These are phyloP conservation scores for Paracentrotus lividus DNA, from an alignment of 53 echinoderm and acorn worm species.

Conservation along the genomic window DNA sequence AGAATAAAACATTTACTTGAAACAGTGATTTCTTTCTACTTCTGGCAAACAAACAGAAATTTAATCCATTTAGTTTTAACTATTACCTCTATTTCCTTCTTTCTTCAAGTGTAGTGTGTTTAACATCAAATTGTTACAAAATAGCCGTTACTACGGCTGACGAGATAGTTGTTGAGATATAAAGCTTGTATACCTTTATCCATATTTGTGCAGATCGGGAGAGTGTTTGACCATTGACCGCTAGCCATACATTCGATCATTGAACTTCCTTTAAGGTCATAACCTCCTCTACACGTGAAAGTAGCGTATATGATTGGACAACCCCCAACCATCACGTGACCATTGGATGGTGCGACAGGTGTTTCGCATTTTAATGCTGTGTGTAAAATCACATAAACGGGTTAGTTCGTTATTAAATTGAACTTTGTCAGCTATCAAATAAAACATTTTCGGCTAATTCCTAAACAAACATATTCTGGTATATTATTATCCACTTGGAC, in stretches of 20 bases:
- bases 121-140: background rate
- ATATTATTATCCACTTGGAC: no score
- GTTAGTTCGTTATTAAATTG: no score
- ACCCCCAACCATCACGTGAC: constrained; percentile 4
- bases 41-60: no score
- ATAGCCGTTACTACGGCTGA: background rate
- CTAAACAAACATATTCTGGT: no score
- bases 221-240: background rate
- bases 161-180: no score
- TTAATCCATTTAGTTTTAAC: no score
- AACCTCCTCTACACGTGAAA: constrained; percentile 21
- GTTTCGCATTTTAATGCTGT: background rate
- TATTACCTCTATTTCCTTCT: background rate
- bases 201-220: constrained; percentile 12
- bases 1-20: no score
- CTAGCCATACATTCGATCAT: constrained; percentile 10
- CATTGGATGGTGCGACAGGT: background rate
- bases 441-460: no score
- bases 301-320: constrained; percentile 58
- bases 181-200: background rate
- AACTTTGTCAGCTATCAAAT: no score
- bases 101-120: background rate
- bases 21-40: no score
- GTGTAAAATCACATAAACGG: background rate
- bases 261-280: background rate